These are phyloP conservation scores for Polypterus senegalus DNA, from an alignment of 2,113 vertebrate species.

Conservation along the genomic window DNA sequence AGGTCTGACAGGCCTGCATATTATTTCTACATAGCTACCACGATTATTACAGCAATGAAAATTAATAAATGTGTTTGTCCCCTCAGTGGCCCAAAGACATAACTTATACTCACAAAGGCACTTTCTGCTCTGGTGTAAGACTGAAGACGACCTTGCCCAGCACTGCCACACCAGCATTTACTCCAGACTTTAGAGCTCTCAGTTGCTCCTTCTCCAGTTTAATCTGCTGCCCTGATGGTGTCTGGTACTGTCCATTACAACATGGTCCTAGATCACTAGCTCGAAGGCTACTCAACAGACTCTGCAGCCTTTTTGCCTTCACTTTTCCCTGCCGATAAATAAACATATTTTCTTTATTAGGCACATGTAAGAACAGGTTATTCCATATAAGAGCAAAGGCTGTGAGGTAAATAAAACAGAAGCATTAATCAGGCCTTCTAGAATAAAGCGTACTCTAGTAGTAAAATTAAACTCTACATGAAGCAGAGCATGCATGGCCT, in stretches of 20 bases:
- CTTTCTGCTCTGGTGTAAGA: slow-evolving; percentile 66
- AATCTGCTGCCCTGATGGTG: slow-evolving; percentile 51
- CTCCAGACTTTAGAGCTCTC: slow-evolving; percentile 48
- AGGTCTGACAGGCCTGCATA: too few relatives aligned
- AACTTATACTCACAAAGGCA: slow-evolving; percentile 69
- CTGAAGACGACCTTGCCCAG: slow-evolving; percentile 83
- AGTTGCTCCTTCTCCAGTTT: slow-evolving; percentile 48
- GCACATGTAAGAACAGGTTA: too few relatives aligned
- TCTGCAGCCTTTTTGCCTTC: slow-evolving; percentile 65
- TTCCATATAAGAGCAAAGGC: too few relatives aligned
- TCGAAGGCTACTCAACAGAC: slow-evolving; percentile 62
- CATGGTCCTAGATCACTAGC: slow-evolving; percentile 60
- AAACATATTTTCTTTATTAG: too few relatives aligned
- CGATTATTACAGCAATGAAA: too few relatives aligned
- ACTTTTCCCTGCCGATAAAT: slow-evolving; percentile 58
- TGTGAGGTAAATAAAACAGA: too few relatives aligned
- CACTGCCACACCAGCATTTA: slow-evolving; percentile 55
- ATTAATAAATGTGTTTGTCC: too few relatives aligned
- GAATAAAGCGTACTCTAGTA: not conserved
- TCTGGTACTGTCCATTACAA: slow-evolving; percentile 54
- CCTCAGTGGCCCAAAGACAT: too few relatives aligned
- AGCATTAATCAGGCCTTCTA: not conserved
- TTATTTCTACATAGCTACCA: too few relatives aligned
- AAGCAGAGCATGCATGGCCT: too few relatives aligned
- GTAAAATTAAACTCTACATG: too few relatives aligned